Conservation (phyloP, 2,797 vertebrate genomes). For the Scolopax rusticola region DNA sequence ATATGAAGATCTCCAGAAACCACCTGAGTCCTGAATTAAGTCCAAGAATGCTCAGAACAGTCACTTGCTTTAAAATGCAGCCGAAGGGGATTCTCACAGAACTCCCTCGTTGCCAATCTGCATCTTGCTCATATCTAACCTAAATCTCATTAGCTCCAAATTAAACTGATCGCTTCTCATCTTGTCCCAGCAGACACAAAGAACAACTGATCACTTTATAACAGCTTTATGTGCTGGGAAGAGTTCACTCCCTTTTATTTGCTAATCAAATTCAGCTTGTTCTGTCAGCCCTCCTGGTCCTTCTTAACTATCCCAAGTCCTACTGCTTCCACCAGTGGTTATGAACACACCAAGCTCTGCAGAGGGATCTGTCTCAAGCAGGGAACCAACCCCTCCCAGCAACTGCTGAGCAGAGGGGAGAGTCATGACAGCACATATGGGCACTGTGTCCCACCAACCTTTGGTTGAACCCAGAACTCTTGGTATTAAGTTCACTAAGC, state of each 20-base stretch:
- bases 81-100: neutral
- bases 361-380: neutral
- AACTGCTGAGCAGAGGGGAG: neutral
- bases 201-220: neutral
- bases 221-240: neutral
- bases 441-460: neutral
- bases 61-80: neutral
- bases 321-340: neutral
- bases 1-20: neutral
- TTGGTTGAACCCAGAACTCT: neutral
- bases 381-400: neutral
- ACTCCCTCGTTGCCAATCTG: neutral
- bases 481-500: fast-evolving
- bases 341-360: neutral
- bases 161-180: neutral
- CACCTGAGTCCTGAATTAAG: neutral
- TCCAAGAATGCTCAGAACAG: neutral
- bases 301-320: neutral
- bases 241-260: neutral
- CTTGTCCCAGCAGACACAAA: neutral
- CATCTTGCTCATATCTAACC: neutral
- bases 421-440: fast-evolving
- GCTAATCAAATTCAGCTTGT: neutral
- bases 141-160: neutral
- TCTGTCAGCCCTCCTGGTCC: neutral